Evolutionary conservation across 2,888 invertebrate genomes (phyloP).

Genomic region (Sesia apiformis): DNA sequence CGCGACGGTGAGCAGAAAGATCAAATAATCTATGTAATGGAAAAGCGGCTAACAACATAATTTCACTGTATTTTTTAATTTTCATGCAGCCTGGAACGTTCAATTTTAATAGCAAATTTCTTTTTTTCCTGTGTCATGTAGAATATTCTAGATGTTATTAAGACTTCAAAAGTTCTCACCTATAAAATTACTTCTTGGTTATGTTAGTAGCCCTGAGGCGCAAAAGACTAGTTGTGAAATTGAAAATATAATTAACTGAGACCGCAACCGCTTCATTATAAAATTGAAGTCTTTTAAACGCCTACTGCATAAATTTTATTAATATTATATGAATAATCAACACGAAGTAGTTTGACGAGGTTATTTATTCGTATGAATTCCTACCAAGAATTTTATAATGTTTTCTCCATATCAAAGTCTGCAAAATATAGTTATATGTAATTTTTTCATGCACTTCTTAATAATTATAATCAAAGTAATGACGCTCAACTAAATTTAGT

Average conservation of each 20-base stretch:
- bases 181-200: too few species aligned
- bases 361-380: background rate
- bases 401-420: background rate
- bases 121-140: too few species aligned
- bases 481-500: constrained; percentile 38
- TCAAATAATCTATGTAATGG: too few species aligned
- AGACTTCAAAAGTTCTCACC: too few species aligned
- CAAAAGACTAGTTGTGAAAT: constrained; percentile 43
- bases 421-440: background rate
- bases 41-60: too few species aligned
- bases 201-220: constrained; percentile 28
- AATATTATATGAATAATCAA: constrained; percentile 4
- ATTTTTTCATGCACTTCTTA: background rate
- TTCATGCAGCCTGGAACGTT: too few species aligned
- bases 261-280: constrained; percentile 49
- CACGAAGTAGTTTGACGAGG: background rate
- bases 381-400: background rate
- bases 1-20: too few species aligned
- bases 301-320: constrained; percentile 35
- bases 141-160: too few species aligned
- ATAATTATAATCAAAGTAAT: constrained; percentile 23
- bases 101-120: too few species aligned
- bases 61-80: too few species aligned
- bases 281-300: constrained; percentile 48
- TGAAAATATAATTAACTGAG: constrained; percentile 59